Evolutionary conservation across 1,140 invertebrate genomes (phyloP).

Genomic region (Drosophila lini): DNA sequence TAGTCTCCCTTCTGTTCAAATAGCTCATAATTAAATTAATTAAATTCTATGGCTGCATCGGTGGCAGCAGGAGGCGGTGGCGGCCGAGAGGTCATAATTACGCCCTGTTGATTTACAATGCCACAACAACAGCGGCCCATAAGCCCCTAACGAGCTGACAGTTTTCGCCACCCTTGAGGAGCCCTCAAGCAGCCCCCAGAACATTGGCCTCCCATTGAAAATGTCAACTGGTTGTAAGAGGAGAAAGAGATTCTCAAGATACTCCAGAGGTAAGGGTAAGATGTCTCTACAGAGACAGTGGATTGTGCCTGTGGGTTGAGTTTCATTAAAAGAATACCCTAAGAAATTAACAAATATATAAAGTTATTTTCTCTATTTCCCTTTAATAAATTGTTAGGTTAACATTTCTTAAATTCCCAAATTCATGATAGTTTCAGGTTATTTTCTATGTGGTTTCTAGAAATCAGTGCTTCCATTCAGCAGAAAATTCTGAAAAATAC

Average conservation of each 20-base stretch:
- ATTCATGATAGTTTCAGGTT: neutral
- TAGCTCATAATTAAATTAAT: slow-evolving; percentile 79
- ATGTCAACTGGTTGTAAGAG: slow-evolving; percentile 47
- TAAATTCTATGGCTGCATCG: slow-evolving; percentile 56
- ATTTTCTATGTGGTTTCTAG: neutral
- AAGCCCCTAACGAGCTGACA: slow-evolving; percentile 73
- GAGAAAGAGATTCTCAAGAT: slow-evolving; percentile 13
- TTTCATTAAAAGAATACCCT: neutral
- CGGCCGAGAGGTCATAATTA: slow-evolving; percentile 56
- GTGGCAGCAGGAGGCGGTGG: slow-evolving; percentile 6
- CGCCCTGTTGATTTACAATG: slow-evolving; percentile 66
- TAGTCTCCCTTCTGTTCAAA: slow-evolving; percentile 26
- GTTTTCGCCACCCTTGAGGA: slow-evolving; percentile 38
- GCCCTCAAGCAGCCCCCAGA: neutral
- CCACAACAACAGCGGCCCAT: slow-evolving; percentile 37
- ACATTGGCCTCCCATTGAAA: slow-evolving; percentile 50
- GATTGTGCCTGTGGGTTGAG: neutral
- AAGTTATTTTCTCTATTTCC: neutral
- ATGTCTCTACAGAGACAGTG: slow-evolving; percentile 26
- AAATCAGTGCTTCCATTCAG: slow-evolving; percentile 13
- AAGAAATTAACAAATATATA: neutral
- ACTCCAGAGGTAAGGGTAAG: neutral
- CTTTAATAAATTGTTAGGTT: neutral
- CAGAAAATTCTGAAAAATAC: neutral
- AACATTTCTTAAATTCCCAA: neutral